Conservation (phyloP, 2,113 vertebrate species). For the Charadrius vociferus region DNA sequence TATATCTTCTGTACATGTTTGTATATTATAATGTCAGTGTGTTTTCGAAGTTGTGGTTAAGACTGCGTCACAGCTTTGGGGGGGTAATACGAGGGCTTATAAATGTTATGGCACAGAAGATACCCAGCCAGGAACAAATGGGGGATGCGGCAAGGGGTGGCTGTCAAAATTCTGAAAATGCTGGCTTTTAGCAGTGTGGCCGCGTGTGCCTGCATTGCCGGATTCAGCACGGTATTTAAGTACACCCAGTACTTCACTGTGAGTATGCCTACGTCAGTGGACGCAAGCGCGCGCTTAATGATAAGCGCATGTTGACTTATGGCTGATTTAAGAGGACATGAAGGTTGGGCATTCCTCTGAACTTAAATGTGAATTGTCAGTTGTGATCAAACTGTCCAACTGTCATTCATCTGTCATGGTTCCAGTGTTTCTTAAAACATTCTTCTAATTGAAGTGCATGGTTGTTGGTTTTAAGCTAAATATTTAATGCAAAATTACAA, state of each 20-base stretch:
- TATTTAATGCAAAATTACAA: not conserved
- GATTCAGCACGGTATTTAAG: not conserved
- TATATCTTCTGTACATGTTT: slow-evolving; percentile 31
- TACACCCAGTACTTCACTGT: fast-evolving
- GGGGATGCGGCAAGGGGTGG: not conserved
- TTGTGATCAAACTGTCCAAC: not conserved
- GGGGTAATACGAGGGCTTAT: not conserved
- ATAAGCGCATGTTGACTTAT: not conserved
- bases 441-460: not conserved
- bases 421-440: not conserved
- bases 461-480: not conserved
- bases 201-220: fast-evolving
- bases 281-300: fast-evolving
- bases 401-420: not conserved
- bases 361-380: not conserved
- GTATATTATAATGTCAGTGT: slow-evolving; percentile 1
- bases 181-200: not conserved
- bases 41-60: slow-evolving; percentile 30
- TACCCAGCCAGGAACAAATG: not conserved
- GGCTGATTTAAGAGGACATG: not conserved
- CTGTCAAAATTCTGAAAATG: not conserved
- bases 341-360: not conserved
- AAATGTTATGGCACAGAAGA: not conserved
- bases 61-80: not conserved
- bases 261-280: not conserved